Evolutionary conservation across 2,797 vertebrate species (phyloP), one percentile per base, ranked within the genome.

Genomic region (Lithobates sylvaticus): DNA sequence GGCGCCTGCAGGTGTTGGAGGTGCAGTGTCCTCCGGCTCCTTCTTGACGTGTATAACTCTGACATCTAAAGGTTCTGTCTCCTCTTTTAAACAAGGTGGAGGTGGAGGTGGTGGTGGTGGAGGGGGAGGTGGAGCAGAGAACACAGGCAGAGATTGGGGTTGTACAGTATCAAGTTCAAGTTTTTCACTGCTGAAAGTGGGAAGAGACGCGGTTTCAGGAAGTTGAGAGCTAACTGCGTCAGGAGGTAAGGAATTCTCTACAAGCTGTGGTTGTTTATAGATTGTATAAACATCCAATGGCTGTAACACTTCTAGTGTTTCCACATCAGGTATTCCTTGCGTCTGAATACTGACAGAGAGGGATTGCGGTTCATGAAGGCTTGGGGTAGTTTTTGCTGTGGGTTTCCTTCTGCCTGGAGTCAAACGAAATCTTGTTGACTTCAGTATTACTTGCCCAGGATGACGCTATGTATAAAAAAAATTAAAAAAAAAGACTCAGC

Each of bases 381-480:
- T 84, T 68, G 91, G 70, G 8, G 86, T 70, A 10, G 93, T 93
- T 69, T 88, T 92, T 73, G 88, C 69, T 68, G 87, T 71, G 4
- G 88, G 91, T 90, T 92, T 96, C 92, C 95, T 96, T 90, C 95
- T 93, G 39, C 92, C 78, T 70, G 91, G 95, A 81, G 93, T 91
- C 89, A 96, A 90, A 0, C 95, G 95, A 83, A 97, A 89, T 54
- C 97, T 95, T 73, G 96, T 96, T 88, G 97, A 98, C 92, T 98
- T 99, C 86, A 99, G 94, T 70, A 97, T 96, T 89, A 99, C 96
- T 92, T 99, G 98, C 26, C 98, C 97, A 1, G 98, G 97, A 84
- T 98, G 97, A 15, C 96, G 96, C 97, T 99, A 13, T 15, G 44
- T 10, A 39, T 39, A 32, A 32, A 32, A 32, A 36, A 36, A 8